A percentile compares a stretch with the other conserved stretches of the same genome.
Conservation (phyloP, 2,113 vertebrate genomes). For the Vombatus ursinus region DNA sequence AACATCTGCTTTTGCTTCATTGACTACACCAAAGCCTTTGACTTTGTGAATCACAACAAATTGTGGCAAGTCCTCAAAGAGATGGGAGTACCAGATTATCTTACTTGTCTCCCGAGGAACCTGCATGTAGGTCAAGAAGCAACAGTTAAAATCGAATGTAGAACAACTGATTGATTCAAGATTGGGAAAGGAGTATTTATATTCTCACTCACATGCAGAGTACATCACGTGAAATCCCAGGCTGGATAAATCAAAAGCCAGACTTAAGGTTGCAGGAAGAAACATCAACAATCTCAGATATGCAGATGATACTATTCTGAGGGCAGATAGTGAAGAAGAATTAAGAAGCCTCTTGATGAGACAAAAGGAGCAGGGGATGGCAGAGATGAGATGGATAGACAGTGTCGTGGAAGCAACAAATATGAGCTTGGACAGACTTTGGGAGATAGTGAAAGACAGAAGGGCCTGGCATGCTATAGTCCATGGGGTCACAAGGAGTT, state of each 20-base stretch:
- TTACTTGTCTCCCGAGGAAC: not conserved
- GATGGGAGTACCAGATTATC: not conserved
- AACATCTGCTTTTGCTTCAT: not conserved
- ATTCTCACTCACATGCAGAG: not conserved
- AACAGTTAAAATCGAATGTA: not conserved
- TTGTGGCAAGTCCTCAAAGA: not conserved
- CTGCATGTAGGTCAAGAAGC: not conserved
- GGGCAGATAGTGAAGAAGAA: not conserved
- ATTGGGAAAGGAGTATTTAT: not conserved
- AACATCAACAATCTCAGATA: not conserved
- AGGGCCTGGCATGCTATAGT: no score
- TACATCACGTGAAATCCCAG: not conserved
- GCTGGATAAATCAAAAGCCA: not conserved
- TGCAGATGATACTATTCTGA: not conserved
- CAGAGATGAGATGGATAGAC: not conserved
- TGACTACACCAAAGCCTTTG: not conserved
- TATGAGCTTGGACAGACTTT: not conserved
- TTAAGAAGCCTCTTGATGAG: not conserved
- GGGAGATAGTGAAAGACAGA: not conserved
- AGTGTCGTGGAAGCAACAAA: not conserved
- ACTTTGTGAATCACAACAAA: not conserved
- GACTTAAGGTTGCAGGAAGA: not conserved
- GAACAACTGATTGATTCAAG: not conserved
- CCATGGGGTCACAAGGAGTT: not conserved
- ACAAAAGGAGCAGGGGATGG: not conserved